Percentiles rank a stretch among this genome's conserved stretches.
These are phyloP conservation scores for Aphidius colemani DNA, from an alignment of 2,888 invertebrate species.

Conservation along the genomic window DNA sequence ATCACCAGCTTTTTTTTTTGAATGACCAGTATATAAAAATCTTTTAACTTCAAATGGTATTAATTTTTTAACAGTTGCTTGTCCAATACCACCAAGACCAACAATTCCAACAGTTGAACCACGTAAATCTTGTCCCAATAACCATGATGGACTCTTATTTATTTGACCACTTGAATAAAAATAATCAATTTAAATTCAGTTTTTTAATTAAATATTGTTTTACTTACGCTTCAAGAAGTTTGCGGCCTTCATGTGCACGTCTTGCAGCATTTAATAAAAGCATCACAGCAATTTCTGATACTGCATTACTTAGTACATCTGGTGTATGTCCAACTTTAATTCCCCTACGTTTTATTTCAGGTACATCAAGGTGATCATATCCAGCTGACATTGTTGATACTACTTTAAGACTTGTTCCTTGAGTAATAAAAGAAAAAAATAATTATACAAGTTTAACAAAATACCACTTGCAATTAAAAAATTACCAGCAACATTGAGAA, in stretches of 20 bases:
- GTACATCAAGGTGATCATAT: constrained; percentile 79
- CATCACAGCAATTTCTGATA: constrained; percentile 82
- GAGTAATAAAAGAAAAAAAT: constrained; percentile 28
- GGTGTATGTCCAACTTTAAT: constrained; percentile 84
- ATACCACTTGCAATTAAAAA: background rate
- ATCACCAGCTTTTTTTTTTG: constrained; percentile 54
- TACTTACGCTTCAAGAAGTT: constrained; percentile 66
- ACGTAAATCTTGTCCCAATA: constrained; percentile 77
- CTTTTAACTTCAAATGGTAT: constrained; percentile 73
- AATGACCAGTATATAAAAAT: constrained; percentile 76
- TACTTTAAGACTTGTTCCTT: constrained; percentile 74
- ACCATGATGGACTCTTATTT: constrained; percentile 74
- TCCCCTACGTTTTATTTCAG: constrained; percentile 71
- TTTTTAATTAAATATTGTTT: background rate
- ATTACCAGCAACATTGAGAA: constrained; percentile 70
- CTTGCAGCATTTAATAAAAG: constrained; percentile 77
- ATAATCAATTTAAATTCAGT: background rate
- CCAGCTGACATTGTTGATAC: constrained; percentile 87
- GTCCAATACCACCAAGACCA: constrained; percentile 82
- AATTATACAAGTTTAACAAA: constrained; percentile 1
- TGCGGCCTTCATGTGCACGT: constrained; percentile 76
- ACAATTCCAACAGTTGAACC: constrained; percentile 82
- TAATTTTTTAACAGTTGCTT: constrained; percentile 74
- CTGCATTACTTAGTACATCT: constrained; percentile 73
- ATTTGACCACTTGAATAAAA: constrained; percentile 65